A percentile compares a stretch with the other conserved stretches of the same genome.
These are phyloP conservation scores for Nylanderia fulva DNA, from an alignment of 1,140 invertebrate genomes.

Conservation along the genomic window DNA sequence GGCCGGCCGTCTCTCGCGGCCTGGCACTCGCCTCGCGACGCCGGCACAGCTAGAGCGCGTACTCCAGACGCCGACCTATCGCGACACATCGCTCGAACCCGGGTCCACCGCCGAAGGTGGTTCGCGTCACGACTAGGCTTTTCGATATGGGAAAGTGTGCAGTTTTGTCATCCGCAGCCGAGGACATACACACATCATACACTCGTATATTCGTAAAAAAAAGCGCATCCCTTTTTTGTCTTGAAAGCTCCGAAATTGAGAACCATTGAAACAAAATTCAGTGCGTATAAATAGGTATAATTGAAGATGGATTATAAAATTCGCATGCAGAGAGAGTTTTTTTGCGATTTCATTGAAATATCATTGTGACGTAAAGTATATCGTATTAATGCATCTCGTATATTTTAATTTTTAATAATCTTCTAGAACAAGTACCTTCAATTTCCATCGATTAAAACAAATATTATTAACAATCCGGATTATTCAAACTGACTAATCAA, in stretches of 20 bases:
- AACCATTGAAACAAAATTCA: no score
- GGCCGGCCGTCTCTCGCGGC: constrained; percentile 59
- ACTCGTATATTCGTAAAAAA: no score
- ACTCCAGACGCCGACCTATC: constrained; percentile 75
- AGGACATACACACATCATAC: no score
- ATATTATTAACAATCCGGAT: background rate
- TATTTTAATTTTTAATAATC: background rate
- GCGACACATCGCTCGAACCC: constrained; percentile 38
- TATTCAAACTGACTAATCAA: background rate
- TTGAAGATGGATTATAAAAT: no score
- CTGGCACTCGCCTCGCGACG: constrained; percentile 71
- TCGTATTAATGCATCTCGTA: background rate
- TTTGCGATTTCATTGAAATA: background rate
- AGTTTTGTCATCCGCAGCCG: no score
- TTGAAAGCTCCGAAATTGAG: no score
- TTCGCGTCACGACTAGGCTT: constrained; percentile 10
- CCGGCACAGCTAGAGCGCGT: constrained; percentile 72
- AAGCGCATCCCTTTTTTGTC: no score
- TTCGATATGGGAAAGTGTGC: background rate
- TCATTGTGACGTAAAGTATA: background rate
- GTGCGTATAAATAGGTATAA: no score
- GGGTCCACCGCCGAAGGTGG: constrained; percentile 23
- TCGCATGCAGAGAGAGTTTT: no score
- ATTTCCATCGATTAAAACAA: background rate
- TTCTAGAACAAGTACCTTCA: background rate